Conservation (phyloP, 2,888 invertebrate species). For the Limnephilus rhombicus region DNA sequence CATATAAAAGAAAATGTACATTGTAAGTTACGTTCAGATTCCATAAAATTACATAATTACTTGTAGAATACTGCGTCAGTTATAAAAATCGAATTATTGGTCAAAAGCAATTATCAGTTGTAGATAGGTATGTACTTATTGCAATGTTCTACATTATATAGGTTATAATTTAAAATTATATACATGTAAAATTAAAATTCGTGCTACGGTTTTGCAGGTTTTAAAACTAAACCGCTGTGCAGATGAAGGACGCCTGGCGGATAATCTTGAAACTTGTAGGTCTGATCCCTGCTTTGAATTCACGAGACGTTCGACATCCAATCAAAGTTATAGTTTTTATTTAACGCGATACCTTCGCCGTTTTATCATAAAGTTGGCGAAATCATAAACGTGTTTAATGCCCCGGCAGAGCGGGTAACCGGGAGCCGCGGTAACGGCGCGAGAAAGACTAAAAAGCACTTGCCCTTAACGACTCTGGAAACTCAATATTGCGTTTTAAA, state of each 20-base stretch:
- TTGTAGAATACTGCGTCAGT: too few species aligned
- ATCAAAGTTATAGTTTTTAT: conserved; percentile 16
- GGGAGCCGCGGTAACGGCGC: conserved; percentile 5
- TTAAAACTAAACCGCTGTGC: not conserved
- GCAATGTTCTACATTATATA: too few species aligned
- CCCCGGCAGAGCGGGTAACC: not conserved
- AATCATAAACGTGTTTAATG: conserved; percentile 34
- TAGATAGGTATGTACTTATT: too few species aligned
- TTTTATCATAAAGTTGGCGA: conserved; percentile 5
- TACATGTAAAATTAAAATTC: too few species aligned
- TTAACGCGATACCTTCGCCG: conserved; percentile 24
- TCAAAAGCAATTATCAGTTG: too few species aligned
- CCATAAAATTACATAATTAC: too few species aligned
- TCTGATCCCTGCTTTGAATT: not conserved
- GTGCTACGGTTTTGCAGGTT: too few species aligned
- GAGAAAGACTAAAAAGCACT: conserved; percentile 17
- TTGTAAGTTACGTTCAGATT: too few species aligned
- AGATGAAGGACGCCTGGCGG: not conserved
- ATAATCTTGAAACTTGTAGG: not conserved
- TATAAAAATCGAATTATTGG: too few species aligned
- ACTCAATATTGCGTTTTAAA: conserved; percentile 43
- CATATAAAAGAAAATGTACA: too few species aligned
- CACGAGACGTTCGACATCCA: not conserved
- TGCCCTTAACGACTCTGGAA: conserved; percentile 14
- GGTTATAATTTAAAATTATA: too few species aligned